Evolutionary conservation across 2,797 vertebrate genomes (phyloP), one percentile per base, ranked within the genome.

Genomic region (Crocodylus rhombifer): DNA sequence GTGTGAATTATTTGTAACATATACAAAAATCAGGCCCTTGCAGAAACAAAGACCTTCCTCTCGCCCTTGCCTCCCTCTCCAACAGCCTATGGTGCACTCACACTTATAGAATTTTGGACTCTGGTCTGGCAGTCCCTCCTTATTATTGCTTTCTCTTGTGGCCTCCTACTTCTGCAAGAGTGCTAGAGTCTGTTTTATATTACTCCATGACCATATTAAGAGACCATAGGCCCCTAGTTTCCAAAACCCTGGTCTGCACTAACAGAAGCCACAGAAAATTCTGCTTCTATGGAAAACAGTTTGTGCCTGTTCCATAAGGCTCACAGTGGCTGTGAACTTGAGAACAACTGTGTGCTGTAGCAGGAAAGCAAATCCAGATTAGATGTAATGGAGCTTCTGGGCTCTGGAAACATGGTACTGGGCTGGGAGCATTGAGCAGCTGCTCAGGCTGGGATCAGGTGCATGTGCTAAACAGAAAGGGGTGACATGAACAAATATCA

Each of bases 381-480:
- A 21, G n/a, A 36, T 69, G 18, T 33, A 69, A 10, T 33, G 65
- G 30, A 21, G 17, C 65, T 33, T 17, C 17, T 67, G n/a, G n/a
- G 23, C 23, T 12, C 67, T 2, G 2, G 33, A 33, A 12, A 23
- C 33, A 51, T 51, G 42, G 42, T 51, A 51, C 42, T 51, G 42
- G 42, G 42, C 42, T 51, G 23, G 61, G 61, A 25, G 23, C 13
- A 33, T 12, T 36, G 67, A 69, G 30, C 65, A 36, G 20, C 67
- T 36, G 18, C 12, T 7, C 12, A 4, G 33, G 21, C 86, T 77
- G 77, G 13, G 23, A 15, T 15, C 3, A 23, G n/a, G 1, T 26
- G 4, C 0, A 0, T 6, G 42, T 21, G n/a, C 61, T 2, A 0
- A 20, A 36, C 51, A 75, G 80, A 26, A 87, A 30, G 7, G 10